Percentiles rank a stretch among this genome's conserved stretches.
Evolutionary conservation across 1,140 invertebrate genomes (phyloP).

Genomic region (Ridgeia piscesae): DNA sequence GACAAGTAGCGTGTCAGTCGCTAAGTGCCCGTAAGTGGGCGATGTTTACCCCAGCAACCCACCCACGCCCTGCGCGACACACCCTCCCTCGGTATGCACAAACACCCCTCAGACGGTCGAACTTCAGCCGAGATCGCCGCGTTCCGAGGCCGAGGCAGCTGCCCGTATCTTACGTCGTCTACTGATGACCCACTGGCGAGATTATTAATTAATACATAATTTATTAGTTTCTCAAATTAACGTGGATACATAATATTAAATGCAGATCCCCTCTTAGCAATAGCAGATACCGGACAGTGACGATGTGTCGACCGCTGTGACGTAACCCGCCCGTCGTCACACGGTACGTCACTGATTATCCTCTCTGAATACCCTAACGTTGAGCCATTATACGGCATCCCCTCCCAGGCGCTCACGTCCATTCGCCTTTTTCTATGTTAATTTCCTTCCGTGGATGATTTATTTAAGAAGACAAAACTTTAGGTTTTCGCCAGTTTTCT

Average conservation of each 20-base stretch:
- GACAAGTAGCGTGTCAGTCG: neutral
- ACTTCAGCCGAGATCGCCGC: neutral
- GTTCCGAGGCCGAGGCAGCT: neutral
- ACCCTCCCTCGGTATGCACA: neutral
- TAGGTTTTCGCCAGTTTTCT: too few species aligned
- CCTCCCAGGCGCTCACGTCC: too few species aligned
- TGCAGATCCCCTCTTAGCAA: neutral
- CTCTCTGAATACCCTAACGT: too few species aligned
- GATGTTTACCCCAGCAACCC: neutral
- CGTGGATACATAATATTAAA: neutral
- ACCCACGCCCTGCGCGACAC: neutral
- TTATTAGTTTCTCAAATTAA: neutral
- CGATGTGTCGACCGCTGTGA: too few species aligned
- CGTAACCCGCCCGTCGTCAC: too few species aligned
- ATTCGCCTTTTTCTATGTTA: too few species aligned
- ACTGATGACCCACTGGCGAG: neutral
- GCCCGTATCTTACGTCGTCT: neutral
- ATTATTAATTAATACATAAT: neutral
- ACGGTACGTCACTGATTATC: too few species aligned
- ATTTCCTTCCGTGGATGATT: too few species aligned
- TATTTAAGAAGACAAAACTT: too few species aligned
- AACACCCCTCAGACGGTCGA: neutral
- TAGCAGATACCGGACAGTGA: too few species aligned
- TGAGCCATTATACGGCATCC: too few species aligned
- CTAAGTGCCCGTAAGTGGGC: constrained; percentile 3